Percentiles rank a stretch among this genome's conserved stretches.
These are phyloP conservation scores for Stenchaetothrips biformis DNA, from an alignment of 2,888 invertebrate species.

Conservation along the genomic window DNA sequence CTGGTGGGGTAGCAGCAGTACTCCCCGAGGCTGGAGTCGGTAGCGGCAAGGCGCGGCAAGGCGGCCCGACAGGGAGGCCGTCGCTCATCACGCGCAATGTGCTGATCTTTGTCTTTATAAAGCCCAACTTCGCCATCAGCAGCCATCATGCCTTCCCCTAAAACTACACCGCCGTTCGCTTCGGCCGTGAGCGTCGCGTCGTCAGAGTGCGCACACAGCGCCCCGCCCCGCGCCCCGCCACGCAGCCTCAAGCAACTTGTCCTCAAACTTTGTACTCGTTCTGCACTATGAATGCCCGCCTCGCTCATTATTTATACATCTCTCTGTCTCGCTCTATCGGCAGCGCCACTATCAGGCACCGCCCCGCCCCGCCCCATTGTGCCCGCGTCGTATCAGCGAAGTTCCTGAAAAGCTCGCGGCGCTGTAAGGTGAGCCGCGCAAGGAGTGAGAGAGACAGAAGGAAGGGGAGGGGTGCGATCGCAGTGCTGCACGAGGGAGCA, in stretches of 20 bases:
- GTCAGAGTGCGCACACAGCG: neutral
- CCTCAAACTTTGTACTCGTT: slow-evolving; percentile 14
- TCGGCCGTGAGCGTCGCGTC: neutral
- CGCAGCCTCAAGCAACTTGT: slow-evolving; percentile 3
- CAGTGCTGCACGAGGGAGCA: neutral
- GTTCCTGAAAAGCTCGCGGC: slow-evolving; percentile 20
- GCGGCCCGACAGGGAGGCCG: too few relatives aligned
- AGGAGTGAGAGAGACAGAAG: neutral
- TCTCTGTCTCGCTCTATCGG: neutral
- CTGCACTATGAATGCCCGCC: neutral
- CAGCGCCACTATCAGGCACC: neutral
- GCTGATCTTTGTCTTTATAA: slow-evolving; percentile 23
- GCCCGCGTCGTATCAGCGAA: slow-evolving; percentile 17
- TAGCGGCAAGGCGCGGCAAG: too few relatives aligned
- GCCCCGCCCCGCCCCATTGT: neutral
- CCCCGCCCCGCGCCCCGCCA: neutral
- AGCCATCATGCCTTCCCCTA: neutral
- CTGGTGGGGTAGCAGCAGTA: too few relatives aligned
- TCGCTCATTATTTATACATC: slow-evolving; percentile 16
- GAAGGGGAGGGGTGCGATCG: neutral
- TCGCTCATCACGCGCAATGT: neutral
- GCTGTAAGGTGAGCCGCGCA: slow-evolving; percentile 16
- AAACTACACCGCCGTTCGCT: neutral
- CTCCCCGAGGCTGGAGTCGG: too few relatives aligned
- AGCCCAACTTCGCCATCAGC: slow-evolving; percentile 18